Base-by-base conservation (phyloP, 2,888 invertebrate genomes). In the Phoenoteleia sp. region DNA sequence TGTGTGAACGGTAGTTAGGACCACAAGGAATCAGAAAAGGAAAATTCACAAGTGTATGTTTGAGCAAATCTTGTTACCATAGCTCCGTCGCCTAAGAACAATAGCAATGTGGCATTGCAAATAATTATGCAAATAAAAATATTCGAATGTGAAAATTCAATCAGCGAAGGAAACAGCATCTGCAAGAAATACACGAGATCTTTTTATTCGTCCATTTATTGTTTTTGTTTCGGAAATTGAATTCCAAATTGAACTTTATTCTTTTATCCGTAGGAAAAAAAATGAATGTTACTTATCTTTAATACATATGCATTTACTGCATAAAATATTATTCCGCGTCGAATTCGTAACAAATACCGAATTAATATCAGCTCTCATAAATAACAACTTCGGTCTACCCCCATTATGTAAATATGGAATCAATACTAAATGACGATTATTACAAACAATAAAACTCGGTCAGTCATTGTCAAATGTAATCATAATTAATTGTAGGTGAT, bases 171-270 rank as follows among this genome's bases (percentile, higher is more conserved):
- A n/a, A n/a, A n/a, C n/a, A n/a, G n/a, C n/a, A n/a, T n/a, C 4
- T 17, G 2, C 11, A 21, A 23, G 36, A 13, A 66, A 49, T 15
- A 25, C 27, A 5, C 17, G 5, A n/a, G 33, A 15, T 11, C 25
- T 23, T 60, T 5, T 49, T 49, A 56, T 58, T 7, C 3, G 0
- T 33, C n/a, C 4, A 21, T 33, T 74, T 74, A 54, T 45, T 66
- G 47, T 42, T 56, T 58, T 66, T 17, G 45, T 76, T 76, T 56
- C 25, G 33, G 56, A 76, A 45, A 76, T 76, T 66, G 66, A 76
- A 76, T 66, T 62, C 19, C 13, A 21, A 64, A 62, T 54, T 54
- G 29, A 54, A 42, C 56, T 54, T 25, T 3, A 42, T 42, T 52
- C 36, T 25, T 54, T 42, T 52, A 60, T 33, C 5, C 36, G 15